Conservation (phyloP, 2,113 vertebrate genomes). For the Chloebia gouldiae region DNA sequence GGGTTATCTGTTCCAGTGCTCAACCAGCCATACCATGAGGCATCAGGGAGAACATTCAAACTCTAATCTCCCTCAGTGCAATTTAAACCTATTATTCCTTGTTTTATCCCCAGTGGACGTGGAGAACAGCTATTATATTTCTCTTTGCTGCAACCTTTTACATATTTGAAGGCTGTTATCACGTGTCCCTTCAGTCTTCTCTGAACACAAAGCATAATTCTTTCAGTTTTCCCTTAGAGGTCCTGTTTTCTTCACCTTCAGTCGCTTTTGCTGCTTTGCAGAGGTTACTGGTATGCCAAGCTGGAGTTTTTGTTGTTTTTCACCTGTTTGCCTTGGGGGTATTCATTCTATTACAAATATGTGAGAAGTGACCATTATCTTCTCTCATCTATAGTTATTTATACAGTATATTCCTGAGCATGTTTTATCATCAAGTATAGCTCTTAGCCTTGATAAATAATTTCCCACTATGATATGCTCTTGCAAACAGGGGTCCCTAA, state of each 20-base stretch:
- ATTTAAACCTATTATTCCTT: constrained; percentile 62
- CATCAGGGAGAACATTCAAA: constrained; percentile 14
- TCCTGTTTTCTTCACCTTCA: neutral
- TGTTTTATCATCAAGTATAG: constrained; percentile 4
- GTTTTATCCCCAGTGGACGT: constrained; percentile 43
- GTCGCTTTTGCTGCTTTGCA: neutral
- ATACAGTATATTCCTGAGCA: neutral
- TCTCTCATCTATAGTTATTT: constrained; percentile 31
- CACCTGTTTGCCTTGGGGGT: neutral
- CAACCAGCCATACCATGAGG: neutral
- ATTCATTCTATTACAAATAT: neutral
- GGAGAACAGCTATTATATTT: constrained; percentile 41
- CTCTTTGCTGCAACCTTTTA: constrained; percentile 51
- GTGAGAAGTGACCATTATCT: constrained; percentile 32
- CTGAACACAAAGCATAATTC: constrained; percentile 15
- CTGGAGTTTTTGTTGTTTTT: constrained; percentile 41
- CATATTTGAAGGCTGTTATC: constrained; percentile 51
- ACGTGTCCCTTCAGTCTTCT: neutral
- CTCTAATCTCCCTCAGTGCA: constrained; percentile 40
- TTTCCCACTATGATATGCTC: neutral
- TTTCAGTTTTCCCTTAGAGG: constrained; percentile 31
- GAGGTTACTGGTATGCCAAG: constrained; percentile 1
- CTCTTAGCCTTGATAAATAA: constrained; percentile 42
- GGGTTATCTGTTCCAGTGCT: constrained; percentile 23
- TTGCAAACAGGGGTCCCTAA: neutral